Conservation (phyloP, 1,140 invertebrate species). For the Rhopalosiphum maidis region DNA sequence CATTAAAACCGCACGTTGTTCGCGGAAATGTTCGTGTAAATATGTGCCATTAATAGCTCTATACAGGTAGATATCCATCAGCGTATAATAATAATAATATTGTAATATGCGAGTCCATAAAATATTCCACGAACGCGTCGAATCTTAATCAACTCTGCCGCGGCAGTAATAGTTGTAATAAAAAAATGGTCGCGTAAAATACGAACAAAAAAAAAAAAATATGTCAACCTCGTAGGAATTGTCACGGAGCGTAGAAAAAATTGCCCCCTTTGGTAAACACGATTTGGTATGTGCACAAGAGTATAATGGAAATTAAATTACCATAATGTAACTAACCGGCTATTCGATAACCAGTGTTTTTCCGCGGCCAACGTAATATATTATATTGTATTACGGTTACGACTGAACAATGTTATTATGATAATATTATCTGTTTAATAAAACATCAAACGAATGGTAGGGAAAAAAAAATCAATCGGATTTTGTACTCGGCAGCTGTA, state of each 20-base stretch:
- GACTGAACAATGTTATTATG: background rate
- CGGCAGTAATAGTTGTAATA: background rate
- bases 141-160: background rate
- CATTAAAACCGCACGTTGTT: too few relatives aligned
- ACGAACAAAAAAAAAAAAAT: background rate
- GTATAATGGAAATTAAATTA: conserved; percentile 36
- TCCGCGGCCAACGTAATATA: background rate
- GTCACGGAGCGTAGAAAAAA: background rate
- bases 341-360: background rate
- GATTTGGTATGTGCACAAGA: background rate
- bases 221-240: conserved; percentile 4
- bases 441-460: background rate
- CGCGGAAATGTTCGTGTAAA: background rate
- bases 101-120: background rate
- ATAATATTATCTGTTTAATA: background rate
- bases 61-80: background rate
- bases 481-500: background rate
- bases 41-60: background rate
- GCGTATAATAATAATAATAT: background rate
- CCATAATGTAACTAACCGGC: background rate
- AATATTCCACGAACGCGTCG: background rate
- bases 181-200: background rate
- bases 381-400: background rate
- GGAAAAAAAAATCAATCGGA: background rate
- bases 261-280: background rate